phyloP scores from a whole-genome alignment of 2,888 invertebrate species.

The Apodemia duryi region DNA sequence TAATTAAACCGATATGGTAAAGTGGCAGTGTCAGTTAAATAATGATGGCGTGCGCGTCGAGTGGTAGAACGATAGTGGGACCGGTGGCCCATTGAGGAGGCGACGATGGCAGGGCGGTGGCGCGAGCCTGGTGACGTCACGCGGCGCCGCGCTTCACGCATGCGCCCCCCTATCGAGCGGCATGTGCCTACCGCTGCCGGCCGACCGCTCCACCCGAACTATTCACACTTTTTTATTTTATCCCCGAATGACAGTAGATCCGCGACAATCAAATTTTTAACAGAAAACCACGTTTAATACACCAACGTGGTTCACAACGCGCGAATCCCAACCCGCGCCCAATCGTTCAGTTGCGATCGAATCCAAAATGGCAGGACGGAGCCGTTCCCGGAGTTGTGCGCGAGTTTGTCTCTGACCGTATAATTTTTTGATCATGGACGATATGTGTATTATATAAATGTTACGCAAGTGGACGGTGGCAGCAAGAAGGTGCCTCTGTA shows the following conservation, averaged over 20 bases:
- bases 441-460: constrained; percentile 71
- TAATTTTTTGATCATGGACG: constrained; percentile 45
- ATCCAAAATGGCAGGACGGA: constrained; percentile 67
- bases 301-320: constrained; percentile 26
- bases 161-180: constrained; percentile 75
- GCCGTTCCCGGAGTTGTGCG: constrained; percentile 46
- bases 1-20: constrained; percentile 38
- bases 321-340: constrained; percentile 29
- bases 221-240: constrained; percentile 71
- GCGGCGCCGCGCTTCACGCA: constrained; percentile 57
- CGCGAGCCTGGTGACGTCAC: constrained; percentile 63
- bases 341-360: constrained; percentile 36
- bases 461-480: constrained; percentile 69
- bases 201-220: constrained; percentile 63
- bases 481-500: constrained; percentile 53
- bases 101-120: constrained; percentile 49
- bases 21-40: constrained; percentile 39
- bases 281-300: constrained; percentile 40
- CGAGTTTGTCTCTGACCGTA: constrained; percentile 51
- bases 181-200: constrained; percentile 71
- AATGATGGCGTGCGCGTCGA: constrained; percentile 35
- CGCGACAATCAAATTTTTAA: constrained; percentile 46
- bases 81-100: constrained; percentile 42
- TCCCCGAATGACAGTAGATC: constrained; percentile 51
- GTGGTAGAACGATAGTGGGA: constrained; percentile 31